These are phyloP conservation scores for Osmoderma eremita DNA, from an alignment of 2,888 invertebrate species.

Conservation along the genomic window DNA sequence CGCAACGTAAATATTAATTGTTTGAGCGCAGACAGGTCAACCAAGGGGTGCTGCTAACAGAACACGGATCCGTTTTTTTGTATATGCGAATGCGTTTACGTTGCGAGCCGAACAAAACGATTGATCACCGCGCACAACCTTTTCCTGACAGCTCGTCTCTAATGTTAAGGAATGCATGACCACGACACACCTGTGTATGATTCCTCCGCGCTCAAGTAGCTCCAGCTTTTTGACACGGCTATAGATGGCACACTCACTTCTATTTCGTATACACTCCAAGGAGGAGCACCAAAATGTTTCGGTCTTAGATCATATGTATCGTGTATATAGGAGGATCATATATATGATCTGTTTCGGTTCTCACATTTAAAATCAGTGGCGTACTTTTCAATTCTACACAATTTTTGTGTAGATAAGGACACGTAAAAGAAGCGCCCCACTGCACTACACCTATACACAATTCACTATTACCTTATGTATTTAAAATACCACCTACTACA, in stretches of 20 bases:
- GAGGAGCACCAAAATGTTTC: not conserved
- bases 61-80: conserved; percentile 44
- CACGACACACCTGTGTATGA: conserved; percentile 46
- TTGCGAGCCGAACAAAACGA: conserved; percentile 29
- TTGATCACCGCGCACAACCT: conserved; percentile 42
- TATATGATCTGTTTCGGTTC: not conserved
- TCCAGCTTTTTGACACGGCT: conserved; percentile 41
- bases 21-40: conserved; percentile 47
- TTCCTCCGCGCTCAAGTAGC: conserved; percentile 48
- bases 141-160: conserved; percentile 49
- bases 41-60: conserved; percentile 27
- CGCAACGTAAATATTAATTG: conserved; percentile 45
- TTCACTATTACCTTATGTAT: not conserved
- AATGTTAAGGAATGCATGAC: conserved; percentile 48
- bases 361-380: not conserved
- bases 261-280: conserved; percentile 5
- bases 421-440: too few relatives aligned
- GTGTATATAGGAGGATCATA: too few relatives aligned
- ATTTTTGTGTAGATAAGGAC: too few relatives aligned
- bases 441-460: not conserved
- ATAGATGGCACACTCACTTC: conserved; percentile 39
- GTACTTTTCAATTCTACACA: too few relatives aligned
- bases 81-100: conserved; percentile 28
- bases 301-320: too few relatives aligned
- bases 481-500: not conserved